These are phyloP conservation scores for Rhagoletis zephyria DNA, from an alignment of 1,140 invertebrate species.

Conservation along the genomic window DNA sequence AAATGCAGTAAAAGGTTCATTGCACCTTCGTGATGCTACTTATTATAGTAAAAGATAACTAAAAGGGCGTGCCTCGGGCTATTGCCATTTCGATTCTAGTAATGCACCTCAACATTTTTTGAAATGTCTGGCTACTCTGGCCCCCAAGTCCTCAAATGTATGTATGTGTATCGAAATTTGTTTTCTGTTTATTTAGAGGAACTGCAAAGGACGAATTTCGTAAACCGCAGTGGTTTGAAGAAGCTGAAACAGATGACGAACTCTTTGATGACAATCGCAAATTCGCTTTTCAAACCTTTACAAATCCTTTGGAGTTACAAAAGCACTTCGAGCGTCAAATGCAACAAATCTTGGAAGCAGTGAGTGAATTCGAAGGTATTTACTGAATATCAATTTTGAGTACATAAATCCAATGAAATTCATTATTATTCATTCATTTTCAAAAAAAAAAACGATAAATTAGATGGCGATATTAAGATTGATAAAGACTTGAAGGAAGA, in stretches of 20 bases:
- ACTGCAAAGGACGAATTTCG: conserved; percentile 70
- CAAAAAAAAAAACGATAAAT: not conserved
- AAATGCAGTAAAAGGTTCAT: too few species aligned
- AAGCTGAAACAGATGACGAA: conserved; percentile 71
- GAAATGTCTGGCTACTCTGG: too few species aligned
- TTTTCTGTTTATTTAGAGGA: not conserved
- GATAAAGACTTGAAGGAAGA: conserved; percentile 68
- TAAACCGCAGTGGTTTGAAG: conserved; percentile 72
- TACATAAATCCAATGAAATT: not conserved
- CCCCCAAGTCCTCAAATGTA: too few species aligned
- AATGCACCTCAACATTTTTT: too few species aligned
- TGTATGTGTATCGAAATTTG: too few species aligned
- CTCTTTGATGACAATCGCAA: conserved; percentile 72
- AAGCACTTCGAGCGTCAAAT: conserved; percentile 74
- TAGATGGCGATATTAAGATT: conserved; percentile 54
- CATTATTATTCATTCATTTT: not conserved
- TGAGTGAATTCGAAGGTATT: conserved; percentile 69
- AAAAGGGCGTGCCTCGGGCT: too few species aligned
- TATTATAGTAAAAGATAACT: too few species aligned
- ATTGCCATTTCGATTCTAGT: too few species aligned
- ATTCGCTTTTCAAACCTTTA: conserved; percentile 73
- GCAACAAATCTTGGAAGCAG: conserved; percentile 70
- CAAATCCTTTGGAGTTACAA: conserved; percentile 74
- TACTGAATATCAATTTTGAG: conserved; percentile 11
- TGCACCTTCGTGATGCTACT: too few species aligned